A percentile compares a stretch with the other conserved stretches of the same genome.
Evolutionary conservation across 2,797 vertebrate genomes (phyloP).

Genomic region (Clarias pachynema): DNA sequence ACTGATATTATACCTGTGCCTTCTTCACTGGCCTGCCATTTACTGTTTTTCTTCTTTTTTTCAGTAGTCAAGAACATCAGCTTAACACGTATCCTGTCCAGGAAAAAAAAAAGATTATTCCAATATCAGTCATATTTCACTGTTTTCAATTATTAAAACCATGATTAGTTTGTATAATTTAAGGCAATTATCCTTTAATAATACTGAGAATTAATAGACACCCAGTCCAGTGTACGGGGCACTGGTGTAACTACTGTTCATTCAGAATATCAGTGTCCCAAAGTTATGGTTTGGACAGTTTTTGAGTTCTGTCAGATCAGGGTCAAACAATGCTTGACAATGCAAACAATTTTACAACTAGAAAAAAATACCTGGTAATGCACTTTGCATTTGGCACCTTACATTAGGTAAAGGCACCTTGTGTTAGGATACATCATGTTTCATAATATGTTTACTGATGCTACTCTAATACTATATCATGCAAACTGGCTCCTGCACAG

Average conservation of each 20-base stretch:
- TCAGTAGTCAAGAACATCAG: not conserved
- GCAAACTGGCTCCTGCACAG: conserved; percentile 77
- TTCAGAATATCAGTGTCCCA: conserved; percentile 76
- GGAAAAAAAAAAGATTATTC: not conserved
- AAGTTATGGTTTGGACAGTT: conserved; percentile 73
- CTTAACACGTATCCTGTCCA: not conserved
- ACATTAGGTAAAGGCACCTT: conserved; percentile 76
- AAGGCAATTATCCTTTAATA: conserved; percentile 41
- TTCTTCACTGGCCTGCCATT: not conserved
- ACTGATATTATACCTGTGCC: not conserved
- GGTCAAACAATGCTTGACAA: conserved; percentile 69
- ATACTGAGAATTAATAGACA: conserved; percentile 64
- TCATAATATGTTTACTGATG: conserved; percentile 79
- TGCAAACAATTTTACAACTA: conserved; percentile 67
- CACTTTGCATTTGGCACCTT: conserved; percentile 74
- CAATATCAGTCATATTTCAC: conserved; percentile 6
- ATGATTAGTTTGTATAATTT: conserved; percentile 44
- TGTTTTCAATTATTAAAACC: conserved; percentile 28
- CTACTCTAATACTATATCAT: conserved; percentile 64
- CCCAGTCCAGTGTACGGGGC: conserved; percentile 70
- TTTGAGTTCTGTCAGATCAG: conserved; percentile 78
- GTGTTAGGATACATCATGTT: conserved; percentile 79
- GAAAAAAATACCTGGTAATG: conserved; percentile 78
- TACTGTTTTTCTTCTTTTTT: not conserved
- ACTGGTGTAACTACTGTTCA: conserved; percentile 69